phyloP scores from a whole-genome alignment of 2,888 invertebrate species.

The Yponomeuta malinellus region DNA sequence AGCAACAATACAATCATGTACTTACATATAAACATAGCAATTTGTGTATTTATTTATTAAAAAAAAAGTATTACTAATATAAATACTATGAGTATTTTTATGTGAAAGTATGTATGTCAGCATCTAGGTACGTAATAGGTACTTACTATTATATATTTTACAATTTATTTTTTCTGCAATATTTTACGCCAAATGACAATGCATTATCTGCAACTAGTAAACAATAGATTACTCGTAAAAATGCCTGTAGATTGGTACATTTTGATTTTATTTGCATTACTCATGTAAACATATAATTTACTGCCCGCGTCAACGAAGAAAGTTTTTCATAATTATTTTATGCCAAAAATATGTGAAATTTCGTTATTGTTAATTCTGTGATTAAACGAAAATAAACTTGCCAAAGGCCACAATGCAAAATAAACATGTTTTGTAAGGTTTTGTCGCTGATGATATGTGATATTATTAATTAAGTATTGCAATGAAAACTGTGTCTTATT shows the following conservation, averaged over 20 bases:
- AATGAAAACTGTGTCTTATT: constrained; percentile 13
- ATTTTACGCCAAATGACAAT: background rate
- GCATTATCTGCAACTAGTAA: background rate
- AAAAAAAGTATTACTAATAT: no score
- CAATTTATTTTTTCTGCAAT: background rate
- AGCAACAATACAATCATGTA: no score
- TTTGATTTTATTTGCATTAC: no score
- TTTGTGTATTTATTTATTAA: no score
- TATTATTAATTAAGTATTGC: constrained; percentile 53
- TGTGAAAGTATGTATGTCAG: no score
- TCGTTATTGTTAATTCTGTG: constrained; percentile 12
- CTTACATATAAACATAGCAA: no score
- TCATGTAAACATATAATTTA: no score
- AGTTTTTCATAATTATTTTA: background rate
- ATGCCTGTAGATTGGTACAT: no score
- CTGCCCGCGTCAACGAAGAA: background rate
- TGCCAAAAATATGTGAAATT: constrained; percentile 10
- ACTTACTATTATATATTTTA: background rate
- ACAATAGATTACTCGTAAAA: no score
- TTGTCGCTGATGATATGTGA: constrained; percentile 69
- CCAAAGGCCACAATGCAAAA: background rate
- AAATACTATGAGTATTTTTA: no score
- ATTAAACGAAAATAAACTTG: constrained; percentile 18
- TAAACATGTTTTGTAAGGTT: background rate
- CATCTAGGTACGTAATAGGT: background rate